Conservation (phyloP, 2,113 vertebrate genomes). For the Anarrhichthys ocellatus region DNA sequence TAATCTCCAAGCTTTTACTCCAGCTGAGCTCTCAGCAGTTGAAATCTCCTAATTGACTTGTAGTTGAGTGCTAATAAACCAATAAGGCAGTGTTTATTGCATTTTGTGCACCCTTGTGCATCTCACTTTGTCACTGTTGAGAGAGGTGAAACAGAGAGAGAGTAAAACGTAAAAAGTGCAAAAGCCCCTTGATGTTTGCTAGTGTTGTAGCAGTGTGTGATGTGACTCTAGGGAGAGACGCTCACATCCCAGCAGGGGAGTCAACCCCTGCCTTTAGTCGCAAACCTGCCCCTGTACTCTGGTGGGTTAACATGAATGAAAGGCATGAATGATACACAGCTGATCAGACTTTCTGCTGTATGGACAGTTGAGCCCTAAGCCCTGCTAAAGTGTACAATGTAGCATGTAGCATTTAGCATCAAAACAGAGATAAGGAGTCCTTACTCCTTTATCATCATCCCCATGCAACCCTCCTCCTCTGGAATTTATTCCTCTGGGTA, state of each 20-base stretch:
- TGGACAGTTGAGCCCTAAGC: slow-evolving; percentile 21
- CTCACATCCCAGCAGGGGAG: slow-evolving; percentile 67
- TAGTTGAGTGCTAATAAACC: slow-evolving; percentile 62
- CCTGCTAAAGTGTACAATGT: slow-evolving; percentile 6
- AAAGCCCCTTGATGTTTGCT: slow-evolving; percentile 70
- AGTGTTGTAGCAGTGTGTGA: slow-evolving; percentile 64
- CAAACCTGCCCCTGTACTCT: slow-evolving; percentile 49
- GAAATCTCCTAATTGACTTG: slow-evolving; percentile 68
- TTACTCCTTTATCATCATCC: slow-evolving; percentile 16
- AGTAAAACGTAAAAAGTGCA: slow-evolving; percentile 46
- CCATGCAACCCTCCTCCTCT: neutral
- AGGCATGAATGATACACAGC: slow-evolving; percentile 53
- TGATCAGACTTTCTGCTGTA: slow-evolving; percentile 46
- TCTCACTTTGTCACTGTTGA: slow-evolving; percentile 22
- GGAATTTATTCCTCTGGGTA: slow-evolving; percentile 37
- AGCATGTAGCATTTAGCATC: slow-evolving; percentile 38
- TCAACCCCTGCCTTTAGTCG: slow-evolving; percentile 49
- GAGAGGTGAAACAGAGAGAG: slow-evolving; percentile 20
- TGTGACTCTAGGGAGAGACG: slow-evolving; percentile 68
- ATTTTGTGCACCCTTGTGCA: slow-evolving; percentile 39
- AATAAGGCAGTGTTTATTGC: slow-evolving; percentile 50
- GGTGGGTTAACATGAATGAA: slow-evolving; percentile 56
- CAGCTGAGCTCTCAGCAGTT: slow-evolving; percentile 60
- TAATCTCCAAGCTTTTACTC: slow-evolving; percentile 59
- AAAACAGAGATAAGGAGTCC: slow-evolving; percentile 25